Base-by-base conservation (phyloP, 1,140 invertebrate genomes). In the Drosophila tristis region DNA sequence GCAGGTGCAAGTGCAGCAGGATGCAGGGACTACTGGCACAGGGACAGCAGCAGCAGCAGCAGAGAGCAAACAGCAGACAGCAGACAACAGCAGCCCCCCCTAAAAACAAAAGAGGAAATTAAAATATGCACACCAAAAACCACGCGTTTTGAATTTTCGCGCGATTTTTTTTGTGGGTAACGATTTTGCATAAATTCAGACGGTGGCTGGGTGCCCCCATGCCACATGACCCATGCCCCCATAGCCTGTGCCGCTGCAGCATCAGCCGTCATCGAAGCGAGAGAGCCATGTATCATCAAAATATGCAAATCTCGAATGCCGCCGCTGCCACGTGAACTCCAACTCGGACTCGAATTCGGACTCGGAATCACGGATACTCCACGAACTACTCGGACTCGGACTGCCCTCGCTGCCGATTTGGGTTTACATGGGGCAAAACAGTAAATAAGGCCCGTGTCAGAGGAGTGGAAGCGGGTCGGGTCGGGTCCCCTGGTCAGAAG, bases 61-160 rank as follows among this genome's bases (percentile, higher is more conserved):
- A 1, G 9, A 43, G 15, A 5, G 2, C 2, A 15, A 15, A 7
- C 5, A 43, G 20, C 56, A 26, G 15, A 43, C 15, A 2, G 1
- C 0, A 25, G 25, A 9, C 3, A 49, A n/a, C 50, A 20, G 20
- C 20, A 20, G 20, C 9, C 0, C 23, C 23, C 29, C 50, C 72
- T 42, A 57, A 74, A 67, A 62, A 87, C 78, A 86, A 86, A 87
- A 87, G 84, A 87, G 82, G 82, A 87, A 87, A 87, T 87, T 87
- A 87, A 87, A 87, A 87, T 87, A 87, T 87, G 82, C 82, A 76
- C 66, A 82, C 75, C 71, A 63, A 87, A 87, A 87, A 87, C 84
- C 82, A 71, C 80, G 80, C 82, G 82, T 89, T 87, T 87, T 87
- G 82, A 87, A 87, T 87, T 87, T 87, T 87, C 75, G 84, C 84